Base-by-base conservation (phyloP, 2,797 vertebrate species). In the Gallinago solitaria region DNA sequence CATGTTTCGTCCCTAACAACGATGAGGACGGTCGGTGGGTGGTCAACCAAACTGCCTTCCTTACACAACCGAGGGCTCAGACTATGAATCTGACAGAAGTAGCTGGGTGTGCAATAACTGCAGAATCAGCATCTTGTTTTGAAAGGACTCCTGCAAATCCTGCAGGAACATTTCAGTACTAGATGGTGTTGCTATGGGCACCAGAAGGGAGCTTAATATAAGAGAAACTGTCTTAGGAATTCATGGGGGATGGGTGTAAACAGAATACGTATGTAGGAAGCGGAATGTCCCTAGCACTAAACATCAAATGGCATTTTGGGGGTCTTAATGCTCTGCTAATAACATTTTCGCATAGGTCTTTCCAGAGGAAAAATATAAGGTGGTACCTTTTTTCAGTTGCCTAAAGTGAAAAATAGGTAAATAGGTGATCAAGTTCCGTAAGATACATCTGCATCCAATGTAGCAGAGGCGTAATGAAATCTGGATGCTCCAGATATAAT, bases 151-250 rank as follows among this genome's bases (percentile, higher is more conserved):
- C 81, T 89, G 94, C 61, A 92, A 96, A 95, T 61, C 87, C 93
- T 97, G 88, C 86, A 88, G 88, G 94, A 97, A 94, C 87, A 95
- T 96, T 97, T 96, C 94, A 93, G 90, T 94, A 91, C 93, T 96
- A 95, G 94, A 87, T 96, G 89, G 82, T 88, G 97, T 98, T 98
- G 97, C 96, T 96, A 96, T 97, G 96, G 96, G 96, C 95, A 98
- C 97, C 96, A 96, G 89, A 96, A 92, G 93, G 95, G 81, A 89
- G 83, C 91, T 90, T 88, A 82, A 75, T 90, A 61, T 93, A 80
- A 95, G 93, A 80, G 82, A 95, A 95, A 89, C 75, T 73, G 80
- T 73, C 84, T 94, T 90, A 91, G 63, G 93, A 96, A 96, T 93
- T 93, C 57, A 30, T 91, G 96, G 94, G 94, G 95, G 92, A 90